Conservation (phyloP, 2,797 vertebrate genomes). For the Graptemys geographica region DNA sequence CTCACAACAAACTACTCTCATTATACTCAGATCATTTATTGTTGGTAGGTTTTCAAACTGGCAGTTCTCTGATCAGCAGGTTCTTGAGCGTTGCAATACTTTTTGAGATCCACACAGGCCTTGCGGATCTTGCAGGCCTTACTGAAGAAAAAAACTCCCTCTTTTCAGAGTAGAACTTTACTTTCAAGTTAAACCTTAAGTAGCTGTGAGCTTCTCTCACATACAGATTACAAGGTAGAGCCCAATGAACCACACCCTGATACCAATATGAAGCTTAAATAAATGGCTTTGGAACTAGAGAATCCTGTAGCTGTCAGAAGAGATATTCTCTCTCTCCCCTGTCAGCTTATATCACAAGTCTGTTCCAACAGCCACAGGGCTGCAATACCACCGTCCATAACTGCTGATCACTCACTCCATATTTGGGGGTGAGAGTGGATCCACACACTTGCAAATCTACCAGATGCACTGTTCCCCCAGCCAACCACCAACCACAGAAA, state of each 20-base stretch:
- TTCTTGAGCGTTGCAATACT: background rate
- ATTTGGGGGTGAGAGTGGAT: no score
- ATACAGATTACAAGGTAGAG: background rate
- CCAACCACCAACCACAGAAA: no score
- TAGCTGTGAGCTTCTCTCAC: background rate
- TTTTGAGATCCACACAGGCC: background rate
- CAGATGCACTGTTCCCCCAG: no score
- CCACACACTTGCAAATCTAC: no score
- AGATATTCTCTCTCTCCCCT: background rate
- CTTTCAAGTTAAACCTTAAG: background rate
- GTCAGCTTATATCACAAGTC: background rate
- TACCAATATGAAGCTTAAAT: slow-evolving; percentile 10
- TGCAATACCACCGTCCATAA: background rate
- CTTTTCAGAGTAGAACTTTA: background rate
- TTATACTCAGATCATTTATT: background rate
- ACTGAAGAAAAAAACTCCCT: background rate
- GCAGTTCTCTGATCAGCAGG: background rate
- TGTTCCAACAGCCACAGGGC: background rate
- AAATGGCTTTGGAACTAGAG: background rate
- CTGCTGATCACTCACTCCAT: no score
- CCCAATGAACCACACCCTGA: background rate
- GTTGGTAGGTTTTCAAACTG: background rate
- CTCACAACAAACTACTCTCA: background rate
- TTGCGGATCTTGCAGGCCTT: background rate
- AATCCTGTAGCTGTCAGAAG: background rate